These are phyloP conservation scores for Ornithorhynchus anatinus DNA, from an alignment of 2,113 vertebrate genomes.

Conservation along the genomic window DNA sequence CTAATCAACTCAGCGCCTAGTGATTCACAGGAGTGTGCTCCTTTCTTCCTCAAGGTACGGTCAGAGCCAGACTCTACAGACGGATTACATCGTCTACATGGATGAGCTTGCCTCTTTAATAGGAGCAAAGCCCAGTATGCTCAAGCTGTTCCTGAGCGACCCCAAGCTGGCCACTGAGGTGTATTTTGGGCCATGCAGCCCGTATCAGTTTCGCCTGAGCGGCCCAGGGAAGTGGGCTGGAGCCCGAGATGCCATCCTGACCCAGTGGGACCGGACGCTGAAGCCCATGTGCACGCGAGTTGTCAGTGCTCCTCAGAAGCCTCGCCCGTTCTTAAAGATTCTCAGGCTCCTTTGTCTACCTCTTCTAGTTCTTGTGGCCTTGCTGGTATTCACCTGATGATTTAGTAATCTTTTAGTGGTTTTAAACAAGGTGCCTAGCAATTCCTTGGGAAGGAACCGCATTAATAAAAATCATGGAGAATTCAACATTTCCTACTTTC, in stretches of 20 bases:
- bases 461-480: not conserved
- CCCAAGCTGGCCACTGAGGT: conserved; percentile 72
- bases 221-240: conserved; percentile 78
- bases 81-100: conserved; percentile 78
- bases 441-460: not conserved
- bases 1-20: too few species aligned
- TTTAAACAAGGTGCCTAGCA: not conserved
- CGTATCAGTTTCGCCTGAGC: conserved; percentile 76
- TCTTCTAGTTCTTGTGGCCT: conserved; percentile 32
- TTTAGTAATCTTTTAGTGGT: not conserved
- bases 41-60: conserved; percentile 40
- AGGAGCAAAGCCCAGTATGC: conserved; percentile 68
- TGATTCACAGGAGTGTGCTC: not conserved
- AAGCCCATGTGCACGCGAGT: conserved; percentile 64
- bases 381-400: conserved; percentile 6
- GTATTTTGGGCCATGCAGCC: conserved; percentile 76
- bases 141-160: conserved; percentile 76
- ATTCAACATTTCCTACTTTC: not conserved
- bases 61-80: conserved; percentile 62
- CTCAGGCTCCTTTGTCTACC: conserved; percentile 40
- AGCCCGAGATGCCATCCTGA: conserved; percentile 76
- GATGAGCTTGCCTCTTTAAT: conserved; percentile 73
- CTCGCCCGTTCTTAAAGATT: not conserved
- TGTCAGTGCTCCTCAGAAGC: not conserved
- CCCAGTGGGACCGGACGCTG: conserved; percentile 74